Percentiles rank a stretch among this genome's conserved stretches.
Conservation (phyloP, 2,888 invertebrate species). For the Synergus itoensis region DNA sequence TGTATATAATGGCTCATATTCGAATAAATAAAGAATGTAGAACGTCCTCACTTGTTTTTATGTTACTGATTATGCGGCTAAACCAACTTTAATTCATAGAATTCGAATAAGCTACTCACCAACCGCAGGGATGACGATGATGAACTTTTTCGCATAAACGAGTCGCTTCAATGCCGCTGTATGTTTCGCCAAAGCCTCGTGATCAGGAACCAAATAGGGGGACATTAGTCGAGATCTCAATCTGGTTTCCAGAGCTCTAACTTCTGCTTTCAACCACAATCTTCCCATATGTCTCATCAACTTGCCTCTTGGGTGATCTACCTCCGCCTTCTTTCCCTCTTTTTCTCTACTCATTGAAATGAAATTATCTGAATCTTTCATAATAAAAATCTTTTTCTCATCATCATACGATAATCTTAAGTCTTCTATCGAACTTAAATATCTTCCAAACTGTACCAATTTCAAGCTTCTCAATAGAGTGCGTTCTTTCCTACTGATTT, state of each 20-base stretch:
- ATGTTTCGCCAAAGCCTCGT: constrained; percentile 88
- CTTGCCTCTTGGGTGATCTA: constrained; percentile 78
- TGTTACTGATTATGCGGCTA: background rate
- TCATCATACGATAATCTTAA: constrained; percentile 85
- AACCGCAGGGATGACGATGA: constrained; percentile 91
- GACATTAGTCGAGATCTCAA: constrained; percentile 83
- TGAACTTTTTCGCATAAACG: constrained; percentile 89
- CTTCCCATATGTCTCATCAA: constrained; percentile 92
- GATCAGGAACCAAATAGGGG: constrained; percentile 93
- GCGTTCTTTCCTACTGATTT: constrained; percentile 83
- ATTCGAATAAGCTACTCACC: constrained; percentile 81
- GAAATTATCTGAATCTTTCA: constrained; percentile 53
- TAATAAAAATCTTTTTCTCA: constrained; percentile 70
- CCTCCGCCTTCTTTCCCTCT: constrained; percentile 52
- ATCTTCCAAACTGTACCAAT: constrained; percentile 89
- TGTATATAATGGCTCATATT: background rate
- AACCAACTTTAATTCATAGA: background rate
- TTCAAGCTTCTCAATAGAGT: constrained; percentile 87
- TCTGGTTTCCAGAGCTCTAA: constrained; percentile 89
- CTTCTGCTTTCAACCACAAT: constrained; percentile 93
- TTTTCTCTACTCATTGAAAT: constrained; percentile 34
- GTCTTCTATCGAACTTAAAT: constrained; percentile 82
- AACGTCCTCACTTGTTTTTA: background rate
- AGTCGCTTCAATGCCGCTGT: constrained; percentile 90
- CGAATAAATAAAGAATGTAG: background rate